phyloP scores from a whole-genome alignment of 1,140 invertebrate species.

The Drosophila truncata region DNA sequence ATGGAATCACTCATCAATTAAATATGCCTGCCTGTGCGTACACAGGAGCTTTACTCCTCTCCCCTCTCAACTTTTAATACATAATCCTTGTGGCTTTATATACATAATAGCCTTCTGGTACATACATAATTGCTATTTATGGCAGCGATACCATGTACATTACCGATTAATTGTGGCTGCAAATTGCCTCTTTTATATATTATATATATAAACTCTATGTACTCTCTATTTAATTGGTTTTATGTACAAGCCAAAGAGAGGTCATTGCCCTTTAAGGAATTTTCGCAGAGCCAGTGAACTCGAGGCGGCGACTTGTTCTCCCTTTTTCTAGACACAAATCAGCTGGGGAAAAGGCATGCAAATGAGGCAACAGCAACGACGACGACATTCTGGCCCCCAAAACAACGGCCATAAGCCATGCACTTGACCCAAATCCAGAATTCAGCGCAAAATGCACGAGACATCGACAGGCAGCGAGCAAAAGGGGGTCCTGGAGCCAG shows the following conservation, averaged over 20 bases:
- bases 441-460: conserved; percentile 70
- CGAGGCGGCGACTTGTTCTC: neutral
- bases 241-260: conserved; percentile 18
- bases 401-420: conserved; percentile 55
- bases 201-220: conserved; percentile 9
- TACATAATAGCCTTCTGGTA: conserved; percentile 6
- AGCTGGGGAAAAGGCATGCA: conserved; percentile 46
- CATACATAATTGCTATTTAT: conserved; percentile 44
- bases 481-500: conserved; percentile 19
- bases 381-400: conserved; percentile 34
- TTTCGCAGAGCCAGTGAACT: conserved; percentile 19
- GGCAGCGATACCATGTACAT: conserved; percentile 25
- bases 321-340: conserved; percentile 32
- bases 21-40: conserved; percentile 48
- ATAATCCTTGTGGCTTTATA: conserved; percentile 38
- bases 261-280: neutral
- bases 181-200: conserved; percentile 15
- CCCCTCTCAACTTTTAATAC: conserved; percentile 21
- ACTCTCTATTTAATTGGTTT: conserved; percentile 16
- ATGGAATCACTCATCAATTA: conserved; percentile 47
- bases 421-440: conserved; percentile 80
- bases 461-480: conserved; percentile 42
- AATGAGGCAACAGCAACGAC: conserved; percentile 34
- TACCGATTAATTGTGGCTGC: conserved; percentile 41
- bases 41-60: conserved; percentile 23